Evolutionary conservation across 1,140 invertebrate genomes (phyloP).

Genomic region (Notospermus geniculatus): DNA sequence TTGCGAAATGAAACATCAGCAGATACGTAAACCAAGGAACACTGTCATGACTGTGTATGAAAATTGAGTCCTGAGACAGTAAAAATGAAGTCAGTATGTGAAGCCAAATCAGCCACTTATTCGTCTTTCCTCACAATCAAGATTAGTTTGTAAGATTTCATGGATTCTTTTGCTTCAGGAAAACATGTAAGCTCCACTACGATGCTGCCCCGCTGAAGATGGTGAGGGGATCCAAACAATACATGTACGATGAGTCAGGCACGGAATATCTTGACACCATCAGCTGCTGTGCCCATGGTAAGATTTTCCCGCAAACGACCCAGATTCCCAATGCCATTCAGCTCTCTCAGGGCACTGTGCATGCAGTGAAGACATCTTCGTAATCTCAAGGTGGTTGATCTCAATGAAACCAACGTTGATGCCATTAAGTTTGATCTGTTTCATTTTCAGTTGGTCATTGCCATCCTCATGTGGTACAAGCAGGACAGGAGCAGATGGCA

Average conservation of each 20-base stretch:
- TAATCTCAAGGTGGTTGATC: no score
- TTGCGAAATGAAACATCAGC: no score
- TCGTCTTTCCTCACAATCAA: neutral
- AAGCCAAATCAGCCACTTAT: conserved; percentile 1
- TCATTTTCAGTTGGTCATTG: conserved; percentile 81
- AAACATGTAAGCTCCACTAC: conserved; percentile 93
- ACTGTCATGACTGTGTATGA: no score
- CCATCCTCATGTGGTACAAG: conserved; percentile 84
- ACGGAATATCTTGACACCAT: conserved; percentile 94
- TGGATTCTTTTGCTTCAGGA: conserved; percentile 59
- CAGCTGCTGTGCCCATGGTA: conserved; percentile 98
- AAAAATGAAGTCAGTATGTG: no score
- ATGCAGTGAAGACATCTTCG: no score
- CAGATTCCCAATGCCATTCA: no score
- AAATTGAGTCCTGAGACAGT: no score
- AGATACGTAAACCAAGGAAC: no score
- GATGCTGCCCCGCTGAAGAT: conserved; percentile 90
- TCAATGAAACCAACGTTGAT: no score
- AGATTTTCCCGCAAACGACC: no score
- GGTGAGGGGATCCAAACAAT: conserved; percentile 82
- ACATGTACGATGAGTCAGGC: conserved; percentile 94
- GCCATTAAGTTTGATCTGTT: no score
- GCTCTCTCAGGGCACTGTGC: no score
- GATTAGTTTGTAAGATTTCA: conserved; percentile 5
- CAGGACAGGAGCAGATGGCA: conserved; percentile 81